Evolutionary conservation across 1,140 invertebrate genomes (phyloP).

Genomic region (Notospermus geniculatus): DNA sequence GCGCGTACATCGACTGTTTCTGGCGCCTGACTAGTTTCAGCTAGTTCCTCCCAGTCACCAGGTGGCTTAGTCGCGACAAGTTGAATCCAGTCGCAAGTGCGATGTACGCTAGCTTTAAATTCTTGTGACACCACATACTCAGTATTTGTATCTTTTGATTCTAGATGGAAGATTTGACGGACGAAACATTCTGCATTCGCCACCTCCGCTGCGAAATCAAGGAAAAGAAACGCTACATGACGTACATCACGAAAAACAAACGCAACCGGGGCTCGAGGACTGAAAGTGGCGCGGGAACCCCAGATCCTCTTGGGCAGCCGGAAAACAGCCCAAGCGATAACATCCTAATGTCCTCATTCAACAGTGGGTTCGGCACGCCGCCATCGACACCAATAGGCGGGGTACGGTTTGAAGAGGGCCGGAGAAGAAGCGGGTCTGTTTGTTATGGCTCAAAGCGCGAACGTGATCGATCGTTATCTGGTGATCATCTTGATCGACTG

Average conservation of each 20-base stretch:
- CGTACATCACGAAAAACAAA: conserved; percentile 57
- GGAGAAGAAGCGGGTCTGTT: conserved; percentile 20
- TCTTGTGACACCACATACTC: too few species aligned
- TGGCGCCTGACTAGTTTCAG: too few species aligned
- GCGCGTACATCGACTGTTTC: too few species aligned
- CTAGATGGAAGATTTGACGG: conserved; percentile 75
- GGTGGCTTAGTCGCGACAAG: too few species aligned
- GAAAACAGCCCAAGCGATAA: conserved; percentile 13
- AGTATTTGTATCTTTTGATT: conserved; percentile 18
- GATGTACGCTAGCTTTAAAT: too few species aligned
- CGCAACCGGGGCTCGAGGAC: conserved; percentile 23
- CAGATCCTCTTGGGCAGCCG: conserved; percentile 12
- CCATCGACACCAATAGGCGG: neutral
- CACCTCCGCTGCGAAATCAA: conserved; percentile 75
- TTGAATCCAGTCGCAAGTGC: too few species aligned
- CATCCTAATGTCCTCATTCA: conserved; percentile 13
- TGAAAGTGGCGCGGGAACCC: conserved; percentile 24
- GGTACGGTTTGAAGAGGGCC: neutral
- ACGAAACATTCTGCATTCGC: conserved; percentile 66
- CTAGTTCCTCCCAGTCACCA: too few species aligned
- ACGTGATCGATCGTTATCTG: neutral
- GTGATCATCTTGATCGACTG: conserved; percentile 4
- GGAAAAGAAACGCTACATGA: conserved; percentile 75
- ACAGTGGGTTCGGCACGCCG: neutral
- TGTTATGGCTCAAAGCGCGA: conserved; percentile 14